These are phyloP conservation scores for Argyra leucocephala DNA, from an alignment of 2,888 invertebrate genomes.

Conservation along the genomic window DNA sequence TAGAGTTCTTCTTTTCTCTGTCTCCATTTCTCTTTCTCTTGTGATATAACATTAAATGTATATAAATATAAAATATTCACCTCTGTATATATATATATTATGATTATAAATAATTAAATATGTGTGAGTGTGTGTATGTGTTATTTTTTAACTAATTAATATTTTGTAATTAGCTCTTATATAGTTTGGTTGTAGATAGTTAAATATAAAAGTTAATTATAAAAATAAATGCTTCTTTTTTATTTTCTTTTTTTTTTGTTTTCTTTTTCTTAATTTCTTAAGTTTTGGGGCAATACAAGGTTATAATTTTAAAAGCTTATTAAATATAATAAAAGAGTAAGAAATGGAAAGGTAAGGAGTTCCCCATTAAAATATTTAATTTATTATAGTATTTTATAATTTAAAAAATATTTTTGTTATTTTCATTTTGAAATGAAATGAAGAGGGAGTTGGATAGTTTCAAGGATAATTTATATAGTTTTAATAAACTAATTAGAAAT, in stretches of 20 bases:
- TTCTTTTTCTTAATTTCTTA: not conserved
- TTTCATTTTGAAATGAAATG: not conserved
- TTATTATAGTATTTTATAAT: not conserved
- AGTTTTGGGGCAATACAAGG: slow-evolving; percentile 4
- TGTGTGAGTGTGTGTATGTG: not conserved
- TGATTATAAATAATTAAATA: not conserved
- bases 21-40: not conserved
- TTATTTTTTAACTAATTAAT: slow-evolving; percentile 2
- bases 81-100: not conserved
- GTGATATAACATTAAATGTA: too few species aligned
- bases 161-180: not conserved
- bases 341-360: not conserved
- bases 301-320: slow-evolving; percentile 3
- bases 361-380: not conserved
- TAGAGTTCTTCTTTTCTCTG: not conserved
- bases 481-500: too few species aligned
- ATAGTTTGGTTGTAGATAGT: not conserved
- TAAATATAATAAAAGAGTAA: not conserved
- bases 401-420: too few species aligned
- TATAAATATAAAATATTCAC: too few species aligned
- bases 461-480: too few species aligned
- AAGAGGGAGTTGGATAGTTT: not conserved
- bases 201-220: not conserved
- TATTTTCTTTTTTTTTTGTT: too few species aligned
- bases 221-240: too few species aligned